These are phyloP conservation scores for Megalonaias nervosa DNA, from an alignment of 1,140 invertebrate genomes.

Conservation along the genomic window DNA sequence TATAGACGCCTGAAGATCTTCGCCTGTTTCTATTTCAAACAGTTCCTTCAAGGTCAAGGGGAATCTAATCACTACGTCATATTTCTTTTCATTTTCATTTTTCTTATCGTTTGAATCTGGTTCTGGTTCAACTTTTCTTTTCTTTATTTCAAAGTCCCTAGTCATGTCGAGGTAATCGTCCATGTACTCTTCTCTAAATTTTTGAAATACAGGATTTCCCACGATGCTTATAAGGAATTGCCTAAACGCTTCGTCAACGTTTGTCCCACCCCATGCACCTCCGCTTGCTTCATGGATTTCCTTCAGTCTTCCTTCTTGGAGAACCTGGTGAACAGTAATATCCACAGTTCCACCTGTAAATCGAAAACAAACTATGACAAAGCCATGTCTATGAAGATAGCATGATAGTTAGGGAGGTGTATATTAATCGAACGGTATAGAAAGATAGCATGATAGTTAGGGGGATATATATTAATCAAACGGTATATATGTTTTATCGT, in stretches of 20 bases:
- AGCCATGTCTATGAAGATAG: too few species aligned
- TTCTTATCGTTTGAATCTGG: background rate
- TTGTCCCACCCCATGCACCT: conserved; percentile 13
- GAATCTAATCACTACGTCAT: background rate
- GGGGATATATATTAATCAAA: too few species aligned
- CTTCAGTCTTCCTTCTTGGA: background rate
- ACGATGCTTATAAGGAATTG: background rate
- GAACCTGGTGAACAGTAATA: conserved; percentile 11
- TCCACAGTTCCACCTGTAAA: conserved; percentile 19
- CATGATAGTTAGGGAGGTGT: too few species aligned
- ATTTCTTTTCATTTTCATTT: too few species aligned
- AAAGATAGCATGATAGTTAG: too few species aligned
- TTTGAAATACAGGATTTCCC: background rate
- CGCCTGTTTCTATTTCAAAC: background rate
- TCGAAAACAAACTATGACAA: too few species aligned
- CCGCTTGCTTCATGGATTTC: conserved; percentile 8
- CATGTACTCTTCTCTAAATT: background rate
- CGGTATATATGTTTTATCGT: too few species aligned
- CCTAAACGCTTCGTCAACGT: conserved; percentile 2
- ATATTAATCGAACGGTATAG: too few species aligned
- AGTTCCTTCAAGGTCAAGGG: background rate
- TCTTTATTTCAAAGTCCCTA: conserved; percentile 10
- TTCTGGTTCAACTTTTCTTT: background rate
- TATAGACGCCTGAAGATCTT: background rate
- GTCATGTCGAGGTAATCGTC: background rate